Conservation (phyloP, 2,113 vertebrate species). For the Stomatorhinus ivindoensis region DNA sequence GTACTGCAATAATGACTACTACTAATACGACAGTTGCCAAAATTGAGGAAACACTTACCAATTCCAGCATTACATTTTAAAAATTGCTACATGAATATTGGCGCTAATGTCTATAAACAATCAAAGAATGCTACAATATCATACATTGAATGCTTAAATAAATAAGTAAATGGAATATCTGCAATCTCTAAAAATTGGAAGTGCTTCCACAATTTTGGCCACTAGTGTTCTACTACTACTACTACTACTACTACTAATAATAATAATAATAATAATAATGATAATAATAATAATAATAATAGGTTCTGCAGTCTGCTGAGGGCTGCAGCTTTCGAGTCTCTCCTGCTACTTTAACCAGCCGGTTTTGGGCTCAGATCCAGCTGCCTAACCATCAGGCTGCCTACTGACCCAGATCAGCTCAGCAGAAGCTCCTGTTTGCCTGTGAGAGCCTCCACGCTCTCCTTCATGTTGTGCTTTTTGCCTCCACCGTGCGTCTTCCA, state of each 20-base stretch:
- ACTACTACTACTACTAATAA: neutral
- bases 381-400: neutral
- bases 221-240: neutral
- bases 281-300: neutral
- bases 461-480: neutral
- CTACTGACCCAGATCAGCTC: neutral
- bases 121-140: neutral
- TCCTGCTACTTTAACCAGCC: neutral
- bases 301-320: neutral
- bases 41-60: neutral
- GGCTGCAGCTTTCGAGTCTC: neutral
- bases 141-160: neutral
- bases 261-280: no score
- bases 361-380: neutral
- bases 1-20: neutral
- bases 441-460: neutral
- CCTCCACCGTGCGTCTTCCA: neutral
- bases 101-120: neutral
- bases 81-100: neutral
- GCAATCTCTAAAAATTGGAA: neutral
- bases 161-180: neutral
- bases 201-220: neutral
- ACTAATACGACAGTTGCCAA: neutral
- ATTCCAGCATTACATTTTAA: neutral
- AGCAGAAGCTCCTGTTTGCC: neutral